phyloP scores from a whole-genome alignment of 2,113 vertebrate genomes.

The Dunckerocampus dactyliophorus region DNA sequence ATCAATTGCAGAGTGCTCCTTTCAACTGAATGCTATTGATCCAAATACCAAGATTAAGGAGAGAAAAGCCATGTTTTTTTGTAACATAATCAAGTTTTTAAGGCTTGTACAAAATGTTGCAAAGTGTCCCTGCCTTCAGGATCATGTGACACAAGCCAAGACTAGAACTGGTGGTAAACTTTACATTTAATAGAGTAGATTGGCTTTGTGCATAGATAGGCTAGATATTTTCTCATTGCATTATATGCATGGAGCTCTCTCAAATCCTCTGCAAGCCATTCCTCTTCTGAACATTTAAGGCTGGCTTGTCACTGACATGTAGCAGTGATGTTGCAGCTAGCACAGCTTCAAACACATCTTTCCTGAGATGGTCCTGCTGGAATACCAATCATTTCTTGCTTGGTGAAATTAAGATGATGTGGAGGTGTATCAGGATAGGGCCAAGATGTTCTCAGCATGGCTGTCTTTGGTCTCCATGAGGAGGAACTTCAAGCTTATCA shows the following conservation, averaged over 20 bases:
- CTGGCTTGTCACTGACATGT: too few relatives aligned
- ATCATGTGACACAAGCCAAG: neutral
- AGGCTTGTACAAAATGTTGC: neutral
- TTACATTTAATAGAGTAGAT: neutral
- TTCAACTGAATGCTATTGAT: too few relatives aligned
- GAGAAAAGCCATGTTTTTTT: too few relatives aligned
- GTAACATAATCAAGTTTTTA: neutral
- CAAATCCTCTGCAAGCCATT: neutral
- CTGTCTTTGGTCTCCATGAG: conserved; percentile 26
- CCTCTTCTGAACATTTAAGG: too few relatives aligned
- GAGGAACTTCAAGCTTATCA: conserved; percentile 24
- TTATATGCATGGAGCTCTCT: neutral
- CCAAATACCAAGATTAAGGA: too few relatives aligned
- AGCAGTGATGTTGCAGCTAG: too few relatives aligned
- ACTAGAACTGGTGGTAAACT: neutral
- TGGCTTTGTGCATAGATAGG: neutral
- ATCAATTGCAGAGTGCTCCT: too few relatives aligned
- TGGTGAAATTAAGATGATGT: neutral
- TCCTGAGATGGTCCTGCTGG: too few relatives aligned
- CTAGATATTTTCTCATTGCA: conserved; percentile 3
- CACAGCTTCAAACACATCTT: too few relatives aligned
- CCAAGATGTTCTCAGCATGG: conserved; percentile 2
- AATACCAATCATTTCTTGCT: too few relatives aligned
- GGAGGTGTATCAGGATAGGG: neutral
- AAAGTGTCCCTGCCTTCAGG: neutral